phyloP scores from a whole-genome alignment of 2,113 vertebrate species.

The Columbina picui region DNA sequence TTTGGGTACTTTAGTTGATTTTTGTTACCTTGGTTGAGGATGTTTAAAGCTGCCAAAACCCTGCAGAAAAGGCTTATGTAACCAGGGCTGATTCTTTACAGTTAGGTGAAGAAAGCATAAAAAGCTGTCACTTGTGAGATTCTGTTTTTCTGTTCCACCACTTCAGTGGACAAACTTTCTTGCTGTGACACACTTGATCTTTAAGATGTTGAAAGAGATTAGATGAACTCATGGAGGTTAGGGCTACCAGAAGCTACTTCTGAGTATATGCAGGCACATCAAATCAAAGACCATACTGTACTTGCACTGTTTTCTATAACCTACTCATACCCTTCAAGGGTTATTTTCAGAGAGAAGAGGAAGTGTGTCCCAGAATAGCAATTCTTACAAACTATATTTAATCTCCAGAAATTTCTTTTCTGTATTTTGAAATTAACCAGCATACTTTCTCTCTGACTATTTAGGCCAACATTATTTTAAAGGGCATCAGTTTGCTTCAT shows the following conservation, averaged over 20 bases:
- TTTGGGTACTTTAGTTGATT: neutral
- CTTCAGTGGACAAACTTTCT: neutral
- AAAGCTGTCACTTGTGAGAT: neutral
- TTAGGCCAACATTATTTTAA: neutral
- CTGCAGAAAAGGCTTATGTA: neutral
- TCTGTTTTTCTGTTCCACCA: neutral
- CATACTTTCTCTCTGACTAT: conserved; percentile 33
- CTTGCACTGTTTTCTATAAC: neutral
- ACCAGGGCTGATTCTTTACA: neutral
- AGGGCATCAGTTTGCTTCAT: neutral
- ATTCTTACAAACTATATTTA: conserved; percentile 29
- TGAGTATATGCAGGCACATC: fast-evolving
- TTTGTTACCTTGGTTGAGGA: neutral
- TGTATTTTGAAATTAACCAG: conserved; percentile 11
- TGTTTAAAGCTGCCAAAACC: neutral
- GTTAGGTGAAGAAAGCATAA: neutral
- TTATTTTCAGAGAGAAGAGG: conserved; percentile 22
- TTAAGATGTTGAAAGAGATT: neutral
- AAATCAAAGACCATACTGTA: neutral
- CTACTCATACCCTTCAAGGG: neutral
- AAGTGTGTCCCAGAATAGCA: neutral
- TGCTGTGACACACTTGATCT: neutral
- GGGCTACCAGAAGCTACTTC: neutral
- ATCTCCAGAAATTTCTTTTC: neutral
- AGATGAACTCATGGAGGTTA: neutral